Percentiles rank a stretch among this genome's conserved stretches.
Conservation (phyloP, 2,888 invertebrate species). For the Pyrochroa serraticornis region DNA sequence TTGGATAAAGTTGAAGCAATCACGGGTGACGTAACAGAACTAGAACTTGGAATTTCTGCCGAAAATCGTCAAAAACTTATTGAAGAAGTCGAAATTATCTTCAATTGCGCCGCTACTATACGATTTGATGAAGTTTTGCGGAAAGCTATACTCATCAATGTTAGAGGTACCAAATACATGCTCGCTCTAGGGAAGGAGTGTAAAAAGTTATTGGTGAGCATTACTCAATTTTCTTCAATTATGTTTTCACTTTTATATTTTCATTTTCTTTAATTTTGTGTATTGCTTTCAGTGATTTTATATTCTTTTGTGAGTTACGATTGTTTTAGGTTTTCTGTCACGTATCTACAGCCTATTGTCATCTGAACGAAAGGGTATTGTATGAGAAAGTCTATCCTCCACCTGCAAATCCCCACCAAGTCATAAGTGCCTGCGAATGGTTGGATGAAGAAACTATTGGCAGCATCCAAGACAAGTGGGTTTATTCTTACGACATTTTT, state of each 20-base stretch:
- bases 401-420: constrained; percentile 75
- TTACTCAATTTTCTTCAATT: too few relatives aligned
- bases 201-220: constrained; percentile 73
- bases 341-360: constrained; percentile 91
- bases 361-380: constrained; percentile 79
- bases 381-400: constrained; percentile 88
- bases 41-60: constrained; percentile 71
- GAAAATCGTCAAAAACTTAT: constrained; percentile 68
- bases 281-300: too few relatives aligned
- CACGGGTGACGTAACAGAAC: constrained; percentile 72
- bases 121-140: constrained; percentile 91
- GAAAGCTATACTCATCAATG: constrained; percentile 89
- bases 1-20: constrained; percentile 74
- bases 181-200: constrained; percentile 80
- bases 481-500: too few relatives aligned
- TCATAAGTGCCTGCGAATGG: constrained; percentile 80
- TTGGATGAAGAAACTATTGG: constrained; percentile 74
- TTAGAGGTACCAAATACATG: constrained; percentile 88
- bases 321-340: constrained; percentile 70
- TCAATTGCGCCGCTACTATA: constrained; percentile 79
- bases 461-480: constrained; percentile 67
- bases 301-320: too few relatives aligned
- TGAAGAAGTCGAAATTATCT: constrained; percentile 80
- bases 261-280: too few relatives aligned
- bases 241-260: too few relatives aligned